These are phyloP conservation scores for Conops quadrifasciatus DNA, from an alignment of 2,888 invertebrate species.

Conservation along the genomic window DNA sequence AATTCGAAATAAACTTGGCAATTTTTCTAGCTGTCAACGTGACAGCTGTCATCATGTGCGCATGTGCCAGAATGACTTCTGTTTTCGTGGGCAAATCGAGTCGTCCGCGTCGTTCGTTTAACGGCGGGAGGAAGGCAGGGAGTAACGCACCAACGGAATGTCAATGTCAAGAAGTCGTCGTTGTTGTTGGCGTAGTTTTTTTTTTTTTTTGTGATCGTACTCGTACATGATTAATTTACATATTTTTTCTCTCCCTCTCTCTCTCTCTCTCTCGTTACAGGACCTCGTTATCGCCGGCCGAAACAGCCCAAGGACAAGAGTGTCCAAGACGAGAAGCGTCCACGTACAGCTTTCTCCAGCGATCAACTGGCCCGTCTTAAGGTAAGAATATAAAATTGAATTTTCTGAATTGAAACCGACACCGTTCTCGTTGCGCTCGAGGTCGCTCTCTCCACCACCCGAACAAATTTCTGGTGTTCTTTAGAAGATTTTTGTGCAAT, in stretches of 20 bases:
- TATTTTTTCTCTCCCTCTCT: not conserved
- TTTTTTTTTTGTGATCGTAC: not conserved
- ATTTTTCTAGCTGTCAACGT: constrained; percentile 33
- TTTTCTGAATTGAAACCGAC: not conserved
- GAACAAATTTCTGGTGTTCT: constrained; percentile 44
- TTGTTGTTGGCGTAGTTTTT: not conserved
- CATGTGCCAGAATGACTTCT: constrained; percentile 10
- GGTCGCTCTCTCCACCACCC: not conserved
- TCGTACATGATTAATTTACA: constrained; percentile 1
- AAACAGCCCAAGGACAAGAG: constrained; percentile 66
- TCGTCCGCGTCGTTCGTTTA: too few relatives aligned
- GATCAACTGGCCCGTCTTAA: constrained; percentile 91
- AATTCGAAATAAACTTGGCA: constrained; percentile 12
- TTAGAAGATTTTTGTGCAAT: constrained; percentile 37
- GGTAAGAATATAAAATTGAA: constrained; percentile 61
- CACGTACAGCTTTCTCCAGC: constrained; percentile 94
- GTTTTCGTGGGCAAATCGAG: not conserved
- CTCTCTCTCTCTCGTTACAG: constrained; percentile 47
- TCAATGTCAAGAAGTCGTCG: not conserved
- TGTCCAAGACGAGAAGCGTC: constrained; percentile 85
- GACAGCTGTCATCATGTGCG: constrained; percentile 38
- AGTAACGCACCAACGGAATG: not conserved
- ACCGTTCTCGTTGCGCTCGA: too few relatives aligned
- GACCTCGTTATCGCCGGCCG: constrained; percentile 65
- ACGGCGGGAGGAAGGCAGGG: too few relatives aligned